Percentiles rank a stretch among this genome's conserved stretches.
Evolutionary conservation across 2,888 invertebrate species (phyloP).

Genomic region (Eupeodes luniger): DNA sequence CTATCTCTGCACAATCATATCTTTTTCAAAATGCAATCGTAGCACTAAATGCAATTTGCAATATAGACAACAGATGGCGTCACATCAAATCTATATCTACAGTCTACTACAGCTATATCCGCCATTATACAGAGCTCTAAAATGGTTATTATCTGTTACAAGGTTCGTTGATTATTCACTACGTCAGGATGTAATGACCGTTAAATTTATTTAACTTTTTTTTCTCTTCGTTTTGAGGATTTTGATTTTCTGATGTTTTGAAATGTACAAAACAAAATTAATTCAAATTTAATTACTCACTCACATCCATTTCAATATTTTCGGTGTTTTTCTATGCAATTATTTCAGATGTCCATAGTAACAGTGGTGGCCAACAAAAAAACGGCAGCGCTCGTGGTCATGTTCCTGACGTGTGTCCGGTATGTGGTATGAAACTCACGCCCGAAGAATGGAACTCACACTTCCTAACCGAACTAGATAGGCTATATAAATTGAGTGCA

Average conservation of each 20-base stretch:
- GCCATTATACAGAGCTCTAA: constrained; percentile 20
- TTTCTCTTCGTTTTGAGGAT: constrained; percentile 6
- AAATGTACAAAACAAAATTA: constrained; percentile 52
- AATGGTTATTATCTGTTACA: constrained; percentile 74
- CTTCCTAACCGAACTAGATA: constrained; percentile 89
- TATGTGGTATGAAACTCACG: constrained; percentile 88
- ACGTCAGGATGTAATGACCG: constrained; percentile 67
- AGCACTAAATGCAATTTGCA: constrained; percentile 65
- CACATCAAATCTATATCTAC: neutral
- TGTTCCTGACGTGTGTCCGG: constrained; percentile 86
- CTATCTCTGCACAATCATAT: neutral
- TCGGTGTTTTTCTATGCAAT: constrained; percentile 17
- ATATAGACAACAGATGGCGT: constrained; percentile 70
- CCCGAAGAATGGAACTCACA: constrained; percentile 89
- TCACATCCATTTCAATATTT: neutral
- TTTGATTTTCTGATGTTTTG: constrained; percentile 6
- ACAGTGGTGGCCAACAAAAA: constrained; percentile 71
- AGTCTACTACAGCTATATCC: neutral
- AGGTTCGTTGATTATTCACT: constrained; percentile 75
- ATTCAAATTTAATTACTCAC: constrained; percentile 68
- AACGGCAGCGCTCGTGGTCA: constrained; percentile 78
- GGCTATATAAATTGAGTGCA: constrained; percentile 87
- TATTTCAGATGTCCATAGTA: constrained; percentile 72
- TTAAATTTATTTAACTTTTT: constrained; percentile 63
- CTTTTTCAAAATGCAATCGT: constrained; percentile 49